Evolutionary conservation across 2,888 invertebrate genomes (phyloP), one percentile per base, ranked within the genome.

Genomic region (Metalampra italica): DNA sequence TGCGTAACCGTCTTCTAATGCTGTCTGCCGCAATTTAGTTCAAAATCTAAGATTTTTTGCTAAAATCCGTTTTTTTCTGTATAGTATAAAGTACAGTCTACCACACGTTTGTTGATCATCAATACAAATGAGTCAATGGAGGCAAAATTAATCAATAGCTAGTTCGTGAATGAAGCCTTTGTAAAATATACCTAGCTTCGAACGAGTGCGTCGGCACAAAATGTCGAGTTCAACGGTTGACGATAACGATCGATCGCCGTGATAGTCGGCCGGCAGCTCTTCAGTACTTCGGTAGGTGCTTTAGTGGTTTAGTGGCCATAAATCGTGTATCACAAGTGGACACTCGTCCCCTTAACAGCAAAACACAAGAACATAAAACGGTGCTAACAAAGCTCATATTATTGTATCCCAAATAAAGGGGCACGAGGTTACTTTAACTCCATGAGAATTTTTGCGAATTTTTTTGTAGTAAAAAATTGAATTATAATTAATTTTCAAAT

Each of bases 151-250:
- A n/a, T n/a, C 34, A 34, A 34, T 34, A 34, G 11, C 3, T 34
- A 34, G 3, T 34, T 34, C 34, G 8, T 11, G 9, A 22, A 22
- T 3, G 5, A 22, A 2, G 3, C 22, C 22, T 22, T 22, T 22
- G 22, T 22, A 9, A 43, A 32, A 43, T 43, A 32, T 43, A n/a
- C n/a, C n/a, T n/a, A 32, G 32, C 34, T 11, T 9, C 15, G 8
- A 9, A 15, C 43, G 43, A 32, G 32, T 34, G 34, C 13, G 43
- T 43, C 13, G 43, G 30, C 46, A 46, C 46, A 15, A 40, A 29
- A 15, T 46, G 59, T 57, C 45, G 49, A 55, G 62, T 62, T 59
- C 56, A 59, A 53, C 50, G 54, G 53, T 54, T 43, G 51, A 43
- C 45, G 52, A 53, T 51, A 51, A 50, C 51, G 47, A 54, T 47